A percentile compares a stretch with the other conserved stretches of the same genome.
Evolutionary conservation across 2,888 invertebrate genomes (phyloP).

Genomic region (Leptopterna dolabrata): DNA sequence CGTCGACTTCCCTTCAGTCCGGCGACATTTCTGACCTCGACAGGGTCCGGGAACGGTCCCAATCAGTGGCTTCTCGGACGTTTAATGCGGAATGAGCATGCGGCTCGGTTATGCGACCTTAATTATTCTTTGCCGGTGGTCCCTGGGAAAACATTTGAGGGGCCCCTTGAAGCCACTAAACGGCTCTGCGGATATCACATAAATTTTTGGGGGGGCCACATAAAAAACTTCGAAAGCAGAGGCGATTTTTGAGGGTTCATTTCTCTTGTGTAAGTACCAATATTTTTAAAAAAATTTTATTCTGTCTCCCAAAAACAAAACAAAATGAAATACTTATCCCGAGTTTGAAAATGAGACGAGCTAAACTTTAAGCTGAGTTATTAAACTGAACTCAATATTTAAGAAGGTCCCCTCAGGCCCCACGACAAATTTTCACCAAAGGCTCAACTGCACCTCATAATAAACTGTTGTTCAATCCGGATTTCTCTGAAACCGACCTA

Average conservation of each 20-base stretch:
- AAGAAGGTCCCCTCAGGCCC: too few relatives aligned
- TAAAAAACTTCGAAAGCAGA: background rate
- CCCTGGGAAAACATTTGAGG: background rate
- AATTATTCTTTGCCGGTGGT: background rate
- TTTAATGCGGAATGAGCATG: background rate
- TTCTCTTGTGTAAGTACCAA: background rate
- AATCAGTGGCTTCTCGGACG: background rate
- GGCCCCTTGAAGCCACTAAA: background rate
- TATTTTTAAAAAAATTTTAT: too few relatives aligned
- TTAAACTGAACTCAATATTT: too few relatives aligned
- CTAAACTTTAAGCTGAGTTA: too few relatives aligned
- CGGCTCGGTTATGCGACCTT: slow-evolving; percentile 7
- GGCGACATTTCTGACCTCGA: background rate
- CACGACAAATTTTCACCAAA: too few relatives aligned
- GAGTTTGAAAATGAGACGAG: too few relatives aligned
- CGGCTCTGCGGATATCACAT: background rate
- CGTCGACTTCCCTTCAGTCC: background rate
- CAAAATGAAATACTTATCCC: too few relatives aligned
- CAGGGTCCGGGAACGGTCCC: background rate
- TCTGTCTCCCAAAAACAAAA: too few relatives aligned
- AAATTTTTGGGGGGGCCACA: background rate
- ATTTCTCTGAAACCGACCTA: too few relatives aligned
- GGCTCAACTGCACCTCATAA: too few relatives aligned
- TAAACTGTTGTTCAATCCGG: too few relatives aligned
- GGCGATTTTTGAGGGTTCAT: background rate